A percentile compares a stretch with the other conserved stretches of the same genome.
phyloP scores from a whole-genome alignment of 2,113 vertebrate genomes.

The Rhea pennata region DNA sequence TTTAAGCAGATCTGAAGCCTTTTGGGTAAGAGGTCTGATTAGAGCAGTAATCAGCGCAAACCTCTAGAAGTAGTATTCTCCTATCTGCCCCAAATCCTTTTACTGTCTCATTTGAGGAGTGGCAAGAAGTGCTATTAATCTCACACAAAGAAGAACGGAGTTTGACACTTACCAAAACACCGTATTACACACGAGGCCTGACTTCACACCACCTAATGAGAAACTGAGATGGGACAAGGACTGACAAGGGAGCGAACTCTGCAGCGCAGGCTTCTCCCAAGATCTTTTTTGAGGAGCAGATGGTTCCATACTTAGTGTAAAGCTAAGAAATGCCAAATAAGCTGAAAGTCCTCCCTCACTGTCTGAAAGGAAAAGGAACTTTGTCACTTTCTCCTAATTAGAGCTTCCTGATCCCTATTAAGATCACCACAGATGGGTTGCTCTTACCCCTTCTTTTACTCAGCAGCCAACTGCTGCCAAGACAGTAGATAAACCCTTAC shows the following conservation, averaged over 20 bases:
- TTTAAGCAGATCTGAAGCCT: neutral
- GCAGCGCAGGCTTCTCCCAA: neutral
- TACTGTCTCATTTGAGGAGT: rapidly evolving
- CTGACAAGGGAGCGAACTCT: neutral
- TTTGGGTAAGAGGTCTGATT: neutral
- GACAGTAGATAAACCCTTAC: neutral
- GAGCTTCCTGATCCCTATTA: neutral
- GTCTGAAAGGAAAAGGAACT: neutral
- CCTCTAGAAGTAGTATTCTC: neutral
- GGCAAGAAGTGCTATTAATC: neutral
- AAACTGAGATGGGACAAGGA: neutral
- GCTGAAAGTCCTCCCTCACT: neutral
- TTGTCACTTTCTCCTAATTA: neutral
- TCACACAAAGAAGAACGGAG: neutral
- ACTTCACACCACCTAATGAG: rapidly evolving
- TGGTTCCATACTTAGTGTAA: neutral
- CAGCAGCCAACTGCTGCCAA: neutral
- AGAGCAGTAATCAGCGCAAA: neutral
- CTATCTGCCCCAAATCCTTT: rapidly evolving
- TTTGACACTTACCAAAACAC: neutral
- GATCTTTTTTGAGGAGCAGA: neutral
- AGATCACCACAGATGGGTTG: neutral
- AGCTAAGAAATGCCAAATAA: neutral
- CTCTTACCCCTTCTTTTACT: neutral
- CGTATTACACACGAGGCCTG: rapidly evolving